phyloP scores from a whole-genome alignment of 2,888 invertebrate species.

The Clostera curtula region DNA sequence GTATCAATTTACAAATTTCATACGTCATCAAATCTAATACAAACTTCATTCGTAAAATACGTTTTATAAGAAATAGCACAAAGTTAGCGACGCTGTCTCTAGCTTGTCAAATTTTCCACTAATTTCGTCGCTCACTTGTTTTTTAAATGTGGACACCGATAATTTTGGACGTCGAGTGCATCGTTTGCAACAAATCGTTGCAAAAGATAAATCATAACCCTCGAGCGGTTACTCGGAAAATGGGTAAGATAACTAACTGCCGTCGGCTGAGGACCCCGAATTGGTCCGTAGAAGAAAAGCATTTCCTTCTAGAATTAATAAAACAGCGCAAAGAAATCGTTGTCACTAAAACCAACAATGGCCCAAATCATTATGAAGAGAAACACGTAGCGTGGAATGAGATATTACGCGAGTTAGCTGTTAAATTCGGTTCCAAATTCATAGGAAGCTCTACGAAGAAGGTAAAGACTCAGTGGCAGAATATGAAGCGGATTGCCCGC shows the following conservation, averaged over 20 bases:
- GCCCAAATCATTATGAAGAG: constrained; percentile 60
- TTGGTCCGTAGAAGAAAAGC: constrained; percentile 65
- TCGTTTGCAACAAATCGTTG: constrained; percentile 71
- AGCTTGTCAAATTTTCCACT: constrained; percentile 37
- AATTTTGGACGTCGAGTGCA: constrained; percentile 68
- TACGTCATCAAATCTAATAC: constrained; percentile 18
- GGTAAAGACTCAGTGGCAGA: constrained; percentile 69
- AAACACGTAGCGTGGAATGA: constrained; percentile 66
- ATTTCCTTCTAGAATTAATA: constrained; percentile 62
- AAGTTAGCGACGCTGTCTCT: constrained; percentile 29
- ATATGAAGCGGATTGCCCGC: constrained; percentile 66
- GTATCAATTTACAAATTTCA: constrained; percentile 12
- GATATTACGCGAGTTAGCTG: constrained; percentile 45
- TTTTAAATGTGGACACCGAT: constrained; percentile 66
- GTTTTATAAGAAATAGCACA: constrained; percentile 29
- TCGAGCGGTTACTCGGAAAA: constrained; percentile 34
- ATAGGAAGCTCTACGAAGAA: constrained; percentile 56
- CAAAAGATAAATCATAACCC: constrained; percentile 61
- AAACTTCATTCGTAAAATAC: constrained; percentile 30
- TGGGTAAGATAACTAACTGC: constrained; percentile 53
- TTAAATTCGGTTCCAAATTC: constrained; percentile 59
- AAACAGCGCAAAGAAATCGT: constrained; percentile 56
- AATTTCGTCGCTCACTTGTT: constrained; percentile 49
- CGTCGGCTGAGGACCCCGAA: constrained; percentile 61
- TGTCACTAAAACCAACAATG: constrained; percentile 56